Evolutionary conservation across 2,113 vertebrate species (phyloP).

Genomic region (Oenanthe melanoleuca): DNA sequence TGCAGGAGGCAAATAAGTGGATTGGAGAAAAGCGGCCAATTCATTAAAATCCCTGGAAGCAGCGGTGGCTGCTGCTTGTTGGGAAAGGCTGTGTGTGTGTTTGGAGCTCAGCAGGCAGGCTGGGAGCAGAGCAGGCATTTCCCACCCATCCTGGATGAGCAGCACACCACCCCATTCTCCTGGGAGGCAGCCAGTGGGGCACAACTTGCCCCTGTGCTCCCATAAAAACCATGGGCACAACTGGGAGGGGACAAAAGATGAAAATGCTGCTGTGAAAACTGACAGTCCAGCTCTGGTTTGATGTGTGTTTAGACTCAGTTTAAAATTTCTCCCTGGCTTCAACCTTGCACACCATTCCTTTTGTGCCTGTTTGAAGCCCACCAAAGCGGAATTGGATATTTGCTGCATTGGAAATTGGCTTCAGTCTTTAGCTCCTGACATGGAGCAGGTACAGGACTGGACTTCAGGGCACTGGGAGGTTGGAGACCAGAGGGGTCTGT

Average conservation of each 20-base stretch:
- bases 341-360: neutral
- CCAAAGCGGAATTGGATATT: neutral
- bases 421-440: neutral
- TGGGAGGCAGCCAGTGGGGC: rapidly evolving
- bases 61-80: neutral
- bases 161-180: rapidly evolving
- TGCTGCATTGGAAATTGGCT: rapidly evolving
- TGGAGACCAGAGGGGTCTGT: neutral
- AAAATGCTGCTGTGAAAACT: neutral
- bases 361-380: neutral
- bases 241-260: neutral
- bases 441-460: neutral
- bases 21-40: conserved; percentile 25
- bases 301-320: neutral
- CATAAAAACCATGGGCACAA: rapidly evolving
- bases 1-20: conserved; percentile 42
- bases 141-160: neutral
- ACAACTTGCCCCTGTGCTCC: rapidly evolving
- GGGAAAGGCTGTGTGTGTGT: neutral
- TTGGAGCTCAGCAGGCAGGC: neutral
- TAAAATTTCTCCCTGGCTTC: neutral
- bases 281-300: neutral
- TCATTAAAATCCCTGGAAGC: conserved; percentile 36
- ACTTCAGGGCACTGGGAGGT: neutral
- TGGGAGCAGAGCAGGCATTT: neutral